These are phyloP conservation scores for Macrobrachium rosenbergii DNA, from an alignment of 1,140 invertebrate genomes.

Conservation along the genomic window DNA sequence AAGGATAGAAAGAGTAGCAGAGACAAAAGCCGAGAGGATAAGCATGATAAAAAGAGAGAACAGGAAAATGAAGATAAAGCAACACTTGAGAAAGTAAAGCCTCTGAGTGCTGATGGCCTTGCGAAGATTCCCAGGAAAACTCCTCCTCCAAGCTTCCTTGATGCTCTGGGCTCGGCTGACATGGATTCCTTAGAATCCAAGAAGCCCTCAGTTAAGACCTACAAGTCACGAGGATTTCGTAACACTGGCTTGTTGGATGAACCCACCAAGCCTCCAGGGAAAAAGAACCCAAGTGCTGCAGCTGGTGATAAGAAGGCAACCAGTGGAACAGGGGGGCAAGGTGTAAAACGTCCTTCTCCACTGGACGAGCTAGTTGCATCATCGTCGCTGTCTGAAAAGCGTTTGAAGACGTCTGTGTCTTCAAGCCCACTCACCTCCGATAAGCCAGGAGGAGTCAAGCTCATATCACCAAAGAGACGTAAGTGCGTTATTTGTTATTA, in stretches of 20 bases:
- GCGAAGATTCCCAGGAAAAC: constrained; percentile 60
- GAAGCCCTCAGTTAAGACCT: constrained; percentile 58
- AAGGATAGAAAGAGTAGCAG: constrained; percentile 33
- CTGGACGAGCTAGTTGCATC: constrained; percentile 21
- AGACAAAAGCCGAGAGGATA: constrained; percentile 47
- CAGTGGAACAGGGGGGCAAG: not conserved
- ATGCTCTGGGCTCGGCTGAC: constrained; percentile 64
- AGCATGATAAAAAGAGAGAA: constrained; percentile 46
- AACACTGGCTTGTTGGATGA: constrained; percentile 61
- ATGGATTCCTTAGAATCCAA: constrained; percentile 41
- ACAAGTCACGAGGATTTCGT: constrained; percentile 62
- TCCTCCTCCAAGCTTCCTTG: constrained; percentile 54
- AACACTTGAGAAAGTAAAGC: constrained; percentile 63
- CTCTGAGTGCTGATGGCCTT: constrained; percentile 59
- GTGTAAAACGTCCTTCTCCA: constrained; percentile 29
- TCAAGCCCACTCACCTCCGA: constrained; percentile 48
- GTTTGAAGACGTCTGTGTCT: constrained; percentile 46
- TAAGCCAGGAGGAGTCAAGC: constrained; percentile 63
- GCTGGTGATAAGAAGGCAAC: constrained; percentile 37
- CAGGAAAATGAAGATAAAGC: constrained; percentile 59
- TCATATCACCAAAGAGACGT: constrained; percentile 66
- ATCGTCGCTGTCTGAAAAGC: constrained; percentile 34
- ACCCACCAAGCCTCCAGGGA: constrained; percentile 41
- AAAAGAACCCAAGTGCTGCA: not conserved
- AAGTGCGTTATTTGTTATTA: constrained; percentile 38